Evolutionary conservation across 2,888 invertebrate genomes (phyloP).

Genomic region (Synanthedon andrenaeformis): DNA sequence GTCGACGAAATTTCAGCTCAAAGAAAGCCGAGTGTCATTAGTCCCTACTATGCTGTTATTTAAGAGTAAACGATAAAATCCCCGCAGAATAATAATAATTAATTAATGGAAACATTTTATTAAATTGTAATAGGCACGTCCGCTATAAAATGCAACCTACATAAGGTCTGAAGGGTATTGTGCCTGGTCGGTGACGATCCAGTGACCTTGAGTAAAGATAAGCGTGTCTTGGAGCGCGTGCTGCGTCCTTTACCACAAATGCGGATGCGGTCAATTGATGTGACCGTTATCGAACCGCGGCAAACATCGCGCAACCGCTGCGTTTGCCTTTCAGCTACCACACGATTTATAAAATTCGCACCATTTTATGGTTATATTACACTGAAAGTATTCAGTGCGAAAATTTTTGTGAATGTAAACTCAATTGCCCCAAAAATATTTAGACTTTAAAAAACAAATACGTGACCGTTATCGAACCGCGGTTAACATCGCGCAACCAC

Average conservation of each 20-base stretch:
- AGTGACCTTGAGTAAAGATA: constrained; percentile 57
- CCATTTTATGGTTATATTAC: background rate
- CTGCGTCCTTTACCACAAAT: constrained; percentile 64
- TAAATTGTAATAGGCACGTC: constrained; percentile 8
- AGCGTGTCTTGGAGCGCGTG: constrained; percentile 58
- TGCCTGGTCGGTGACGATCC: constrained; percentile 1
- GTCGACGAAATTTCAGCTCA: too few relatives aligned
- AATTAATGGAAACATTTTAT: background rate
- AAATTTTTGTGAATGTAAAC: too few relatives aligned
- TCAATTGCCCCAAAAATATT: too few relatives aligned
- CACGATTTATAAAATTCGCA: too few relatives aligned
- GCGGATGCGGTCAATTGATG: constrained; percentile 66
- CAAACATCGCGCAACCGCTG: constrained; percentile 60
- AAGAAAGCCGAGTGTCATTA: too few relatives aligned
- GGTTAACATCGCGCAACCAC: too few relatives aligned
- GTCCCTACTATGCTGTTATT: too few relatives aligned
- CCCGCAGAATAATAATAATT: background rate
- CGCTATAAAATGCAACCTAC: constrained; percentile 28
- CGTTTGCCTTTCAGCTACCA: constrained; percentile 5
- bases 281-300: constrained; percentile 61
- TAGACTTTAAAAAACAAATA: too few relatives aligned
- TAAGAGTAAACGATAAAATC: background rate
- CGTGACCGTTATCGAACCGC: too few relatives aligned
- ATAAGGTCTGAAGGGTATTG: constrained; percentile 26
- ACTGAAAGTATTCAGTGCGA: background rate